These are phyloP conservation scores for Enteromius thamalakanensis DNA, from an alignment of 2,797 vertebrate genomes.

Conservation along the genomic window DNA sequence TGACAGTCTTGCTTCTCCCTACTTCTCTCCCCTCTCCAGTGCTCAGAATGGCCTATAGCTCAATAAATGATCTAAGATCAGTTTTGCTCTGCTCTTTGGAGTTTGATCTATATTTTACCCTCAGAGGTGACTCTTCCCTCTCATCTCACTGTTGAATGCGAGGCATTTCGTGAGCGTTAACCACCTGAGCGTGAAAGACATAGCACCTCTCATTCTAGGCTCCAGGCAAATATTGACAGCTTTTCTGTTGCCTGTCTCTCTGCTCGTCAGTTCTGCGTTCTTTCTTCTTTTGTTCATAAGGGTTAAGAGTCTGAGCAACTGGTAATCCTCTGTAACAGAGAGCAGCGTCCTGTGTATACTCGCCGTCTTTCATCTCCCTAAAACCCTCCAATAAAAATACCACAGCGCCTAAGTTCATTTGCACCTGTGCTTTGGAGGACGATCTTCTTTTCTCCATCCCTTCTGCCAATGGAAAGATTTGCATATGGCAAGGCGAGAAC, in stretches of 20 bases:
- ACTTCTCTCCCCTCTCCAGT: not conserved
- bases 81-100: conserved; percentile 47
- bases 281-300: conserved; percentile 72
- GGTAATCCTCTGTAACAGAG: conserved; percentile 85
- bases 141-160: conserved; percentile 56
- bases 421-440: conserved; percentile 87
- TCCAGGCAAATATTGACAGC: conserved; percentile 79
- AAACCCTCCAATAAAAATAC: conserved; percentile 76
- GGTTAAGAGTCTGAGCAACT: conserved; percentile 72
- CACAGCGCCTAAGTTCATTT: conserved; percentile 71
- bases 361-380: conserved; percentile 69
- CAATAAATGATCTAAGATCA: conserved; percentile 30
- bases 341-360: conserved; percentile 66
- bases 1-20: not conserved
- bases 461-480: conserved; percentile 82
- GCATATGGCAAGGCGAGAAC: conserved; percentile 79
- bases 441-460: conserved; percentile 77
- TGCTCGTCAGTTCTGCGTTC: conserved; percentile 62
- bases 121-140: conserved; percentile 64
- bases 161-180: conserved; percentile 57
- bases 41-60: conserved; percentile 26
- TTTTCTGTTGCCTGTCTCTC: conserved; percentile 66
- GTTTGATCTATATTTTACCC: conserved; percentile 66
- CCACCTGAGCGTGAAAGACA: conserved; percentile 54
- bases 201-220: conserved; percentile 73